These are phyloP conservation scores for Apantesis nais DNA, from an alignment of 2,888 invertebrate species.

Conservation along the genomic window DNA sequence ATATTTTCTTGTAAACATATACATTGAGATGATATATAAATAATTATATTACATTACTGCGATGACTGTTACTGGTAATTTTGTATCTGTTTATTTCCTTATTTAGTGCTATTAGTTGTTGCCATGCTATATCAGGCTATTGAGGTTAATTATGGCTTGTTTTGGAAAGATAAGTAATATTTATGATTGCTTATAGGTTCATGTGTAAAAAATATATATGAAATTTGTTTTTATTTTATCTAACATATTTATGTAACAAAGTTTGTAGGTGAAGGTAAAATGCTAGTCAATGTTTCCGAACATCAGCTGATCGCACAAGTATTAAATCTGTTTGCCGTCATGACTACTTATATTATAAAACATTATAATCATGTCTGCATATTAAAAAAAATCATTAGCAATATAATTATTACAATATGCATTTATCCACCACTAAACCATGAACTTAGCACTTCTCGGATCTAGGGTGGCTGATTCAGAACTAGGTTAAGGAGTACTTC, in stretches of 20 bases:
- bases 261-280: background rate
- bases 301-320: background rate
- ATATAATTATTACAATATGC: background rate
- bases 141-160: constrained; percentile 5
- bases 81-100: constrained; percentile 21
- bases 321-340: background rate
- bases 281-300: background rate
- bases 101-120: constrained; percentile 15
- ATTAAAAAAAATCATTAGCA: background rate
- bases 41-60: background rate
- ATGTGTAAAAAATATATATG: background rate
- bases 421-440: background rate
- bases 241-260: background rate
- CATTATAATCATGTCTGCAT: background rate
- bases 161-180: constrained; percentile 4
- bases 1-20: background rate
- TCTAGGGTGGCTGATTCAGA: background rate
- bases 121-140: constrained; percentile 12
- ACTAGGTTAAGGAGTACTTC: too few species aligned
- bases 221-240: background rate
- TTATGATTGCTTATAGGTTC: background rate
- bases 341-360: background rate
- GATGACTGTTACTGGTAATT: constrained; percentile 23
- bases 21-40: background rate
- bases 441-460: background rate